Conservation (phyloP, 2,797 vertebrate species). For the Tokudaia tokunoshimensis region DNA sequence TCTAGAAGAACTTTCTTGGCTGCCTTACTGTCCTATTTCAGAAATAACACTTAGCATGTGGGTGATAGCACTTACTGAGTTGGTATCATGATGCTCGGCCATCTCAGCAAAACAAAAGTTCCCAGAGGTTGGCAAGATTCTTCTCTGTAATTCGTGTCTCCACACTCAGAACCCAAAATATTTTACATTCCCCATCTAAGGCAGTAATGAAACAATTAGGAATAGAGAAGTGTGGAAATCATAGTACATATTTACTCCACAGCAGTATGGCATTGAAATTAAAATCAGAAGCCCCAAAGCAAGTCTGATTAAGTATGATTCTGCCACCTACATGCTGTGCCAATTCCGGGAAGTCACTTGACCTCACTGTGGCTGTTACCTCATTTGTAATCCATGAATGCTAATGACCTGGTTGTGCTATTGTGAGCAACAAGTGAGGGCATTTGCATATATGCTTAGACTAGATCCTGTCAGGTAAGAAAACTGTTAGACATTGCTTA, state of each 20-base stretch:
- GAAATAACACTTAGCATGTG: constrained; percentile 20
- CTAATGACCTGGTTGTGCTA: background rate
- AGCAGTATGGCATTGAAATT: background rate
- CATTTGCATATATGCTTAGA: background rate
- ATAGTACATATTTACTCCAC: background rate
- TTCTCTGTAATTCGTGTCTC: background rate
- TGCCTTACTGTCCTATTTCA: background rate
- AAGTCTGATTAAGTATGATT: background rate
- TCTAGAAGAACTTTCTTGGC: background rate
- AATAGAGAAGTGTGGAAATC: background rate
- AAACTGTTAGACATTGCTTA: background rate
- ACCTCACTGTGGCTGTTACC: background rate
- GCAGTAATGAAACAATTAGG: constrained; percentile 1
- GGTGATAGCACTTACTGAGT: background rate
- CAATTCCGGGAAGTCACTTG: background rate
- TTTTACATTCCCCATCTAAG: background rate
- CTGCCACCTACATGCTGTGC: background rate
- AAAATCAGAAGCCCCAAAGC: background rate
- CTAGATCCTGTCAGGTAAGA: background rate
- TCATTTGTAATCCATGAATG: background rate
- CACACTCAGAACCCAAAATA: background rate
- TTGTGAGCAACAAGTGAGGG: background rate
- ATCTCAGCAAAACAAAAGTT: background rate
- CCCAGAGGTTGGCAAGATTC: background rate
- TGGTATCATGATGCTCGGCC: background rate